Evolutionary conservation across 2,113 vertebrate genomes (phyloP).

Genomic region (Pyrgilauda ruficollis): DNA sequence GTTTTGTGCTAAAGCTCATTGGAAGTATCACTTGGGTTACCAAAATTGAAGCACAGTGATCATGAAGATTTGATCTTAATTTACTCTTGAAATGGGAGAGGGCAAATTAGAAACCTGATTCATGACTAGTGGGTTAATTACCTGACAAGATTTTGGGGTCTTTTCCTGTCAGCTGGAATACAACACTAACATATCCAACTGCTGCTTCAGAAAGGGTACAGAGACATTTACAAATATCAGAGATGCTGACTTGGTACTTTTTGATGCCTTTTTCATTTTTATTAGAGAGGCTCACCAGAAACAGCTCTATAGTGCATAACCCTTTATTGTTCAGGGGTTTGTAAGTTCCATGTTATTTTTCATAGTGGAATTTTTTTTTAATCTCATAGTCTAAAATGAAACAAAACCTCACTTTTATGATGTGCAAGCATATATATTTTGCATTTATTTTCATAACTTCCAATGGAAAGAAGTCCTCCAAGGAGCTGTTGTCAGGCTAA

Average conservation of each 20-base stretch:
- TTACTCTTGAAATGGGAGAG: neutral
- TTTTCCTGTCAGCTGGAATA: neutral
- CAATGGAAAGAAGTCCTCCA: neutral
- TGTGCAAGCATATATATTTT: conserved; percentile 23
- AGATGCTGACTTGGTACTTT: neutral
- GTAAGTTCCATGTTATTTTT: conserved; percentile 4
- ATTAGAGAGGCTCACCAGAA: neutral
- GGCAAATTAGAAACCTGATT: neutral
- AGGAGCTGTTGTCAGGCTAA: conserved; percentile 6
- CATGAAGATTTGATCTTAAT: neutral
- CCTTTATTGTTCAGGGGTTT: neutral
- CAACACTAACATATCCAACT: neutral
- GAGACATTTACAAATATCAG: neutral
- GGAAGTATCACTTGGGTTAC: neutral
- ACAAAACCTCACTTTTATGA: neutral
- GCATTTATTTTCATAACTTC: conserved; percentile 39
- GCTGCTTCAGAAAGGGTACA: neutral
- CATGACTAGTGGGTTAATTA: neutral
- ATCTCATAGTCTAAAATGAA: neutral
- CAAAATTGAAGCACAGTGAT: neutral
- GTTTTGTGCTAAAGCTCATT: neutral
- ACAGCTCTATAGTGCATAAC: neutral
- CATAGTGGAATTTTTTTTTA: neutral
- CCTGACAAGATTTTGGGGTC: neutral
- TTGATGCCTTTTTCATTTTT: neutral